Percentiles rank a stretch among this genome's conserved stretches.
Conservation (phyloP, 2,113 vertebrate species). For the Oriolus oriolus region DNA sequence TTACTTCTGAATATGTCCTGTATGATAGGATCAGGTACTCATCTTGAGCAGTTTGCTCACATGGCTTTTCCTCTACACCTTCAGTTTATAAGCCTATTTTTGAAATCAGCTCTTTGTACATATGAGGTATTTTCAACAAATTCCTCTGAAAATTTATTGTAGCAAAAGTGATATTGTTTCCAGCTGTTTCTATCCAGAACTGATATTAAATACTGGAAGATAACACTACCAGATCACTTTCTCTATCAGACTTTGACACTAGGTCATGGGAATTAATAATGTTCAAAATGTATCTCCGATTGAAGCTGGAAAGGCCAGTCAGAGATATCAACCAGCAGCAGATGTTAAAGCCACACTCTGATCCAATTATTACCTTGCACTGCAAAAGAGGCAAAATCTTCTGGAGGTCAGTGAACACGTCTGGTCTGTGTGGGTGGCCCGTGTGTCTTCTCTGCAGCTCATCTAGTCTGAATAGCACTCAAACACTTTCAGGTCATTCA, state of each 20-base stretch:
- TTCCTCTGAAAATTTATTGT: conserved; percentile 40
- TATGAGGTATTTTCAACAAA: conserved; percentile 29
- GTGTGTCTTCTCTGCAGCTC: not conserved
- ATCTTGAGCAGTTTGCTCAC: not conserved
- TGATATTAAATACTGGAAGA: conserved; percentile 42
- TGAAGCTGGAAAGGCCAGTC: conserved; percentile 9
- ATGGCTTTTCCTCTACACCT: not conserved
- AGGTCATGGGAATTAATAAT: conserved; percentile 43
- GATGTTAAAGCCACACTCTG: conserved; percentile 43
- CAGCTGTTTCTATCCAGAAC: conserved; percentile 39
- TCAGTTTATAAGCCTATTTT: not conserved
- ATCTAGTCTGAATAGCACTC: not conserved
- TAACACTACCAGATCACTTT: conserved; percentile 38
- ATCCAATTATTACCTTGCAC: conserved; percentile 43
- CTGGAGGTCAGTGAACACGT: not conserved
- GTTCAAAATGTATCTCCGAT: conserved; percentile 20
- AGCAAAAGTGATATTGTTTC: conserved; percentile 42
- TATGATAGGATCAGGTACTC: not conserved
- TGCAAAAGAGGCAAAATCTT: not conserved
- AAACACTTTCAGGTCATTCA: not conserved
- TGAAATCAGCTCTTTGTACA: not conserved
- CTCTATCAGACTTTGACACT: conserved; percentile 34
- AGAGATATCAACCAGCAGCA: conserved; percentile 43
- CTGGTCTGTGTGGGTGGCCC: conserved; percentile 49
- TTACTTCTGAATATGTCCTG: not conserved